phyloP scores from a whole-genome alignment of 2,113 vertebrate species.

The Turnix velox region DNA sequence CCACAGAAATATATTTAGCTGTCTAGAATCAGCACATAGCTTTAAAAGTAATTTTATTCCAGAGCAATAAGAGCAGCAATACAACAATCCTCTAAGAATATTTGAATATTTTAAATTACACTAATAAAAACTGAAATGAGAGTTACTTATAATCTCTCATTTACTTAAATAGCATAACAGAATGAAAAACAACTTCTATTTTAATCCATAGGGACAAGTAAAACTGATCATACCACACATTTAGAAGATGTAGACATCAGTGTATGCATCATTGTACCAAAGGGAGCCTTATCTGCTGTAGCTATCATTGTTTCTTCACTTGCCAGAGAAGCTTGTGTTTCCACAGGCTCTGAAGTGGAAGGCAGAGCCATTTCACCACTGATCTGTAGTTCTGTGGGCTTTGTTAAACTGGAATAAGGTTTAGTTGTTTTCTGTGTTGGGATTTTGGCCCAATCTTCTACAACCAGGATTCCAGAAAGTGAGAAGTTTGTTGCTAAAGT shows the following conservation, averaged over 20 bases:
- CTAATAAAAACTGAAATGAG: background rate
- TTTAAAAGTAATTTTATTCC: background rate
- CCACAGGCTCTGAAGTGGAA: background rate
- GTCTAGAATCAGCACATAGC: background rate
- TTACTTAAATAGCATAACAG: background rate
- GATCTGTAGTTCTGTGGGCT: background rate
- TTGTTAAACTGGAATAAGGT: conserved; percentile 19
- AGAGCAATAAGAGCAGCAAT: background rate
- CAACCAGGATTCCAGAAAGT: background rate
- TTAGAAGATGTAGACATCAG: conserved; percentile 27
- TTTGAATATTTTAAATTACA: background rate
- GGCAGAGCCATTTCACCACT: background rate
- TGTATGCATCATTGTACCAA: conserved; percentile 43
- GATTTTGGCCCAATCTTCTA: background rate
- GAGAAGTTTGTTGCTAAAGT: conserved; percentile 6
- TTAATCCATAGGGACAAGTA: background rate
- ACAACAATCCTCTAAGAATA: background rate
- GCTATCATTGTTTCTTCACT: background rate
- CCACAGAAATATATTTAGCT: background rate
- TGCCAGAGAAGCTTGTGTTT: background rate
- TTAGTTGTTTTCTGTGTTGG: background rate
- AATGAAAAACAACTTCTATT: background rate
- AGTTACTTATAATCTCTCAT: background rate
- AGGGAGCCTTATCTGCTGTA: conserved; percentile 24
- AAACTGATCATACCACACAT: conserved; percentile 61